These are phyloP conservation scores for Seriola dumerili DNA, from an alignment of 2,113 vertebrate species.

Conservation along the genomic window DNA sequence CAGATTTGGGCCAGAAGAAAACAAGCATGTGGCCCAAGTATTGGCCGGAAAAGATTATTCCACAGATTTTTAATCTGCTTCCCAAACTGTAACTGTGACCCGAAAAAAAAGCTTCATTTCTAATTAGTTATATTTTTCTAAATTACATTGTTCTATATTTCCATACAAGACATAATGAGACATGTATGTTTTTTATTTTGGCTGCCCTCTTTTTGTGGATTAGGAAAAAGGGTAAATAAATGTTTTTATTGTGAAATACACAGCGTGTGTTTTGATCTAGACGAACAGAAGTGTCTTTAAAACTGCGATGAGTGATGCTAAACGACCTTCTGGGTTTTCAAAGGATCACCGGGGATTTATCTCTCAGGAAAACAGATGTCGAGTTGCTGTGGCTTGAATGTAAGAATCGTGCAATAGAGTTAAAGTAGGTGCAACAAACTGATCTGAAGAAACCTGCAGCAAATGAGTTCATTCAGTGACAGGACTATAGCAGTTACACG, in stretches of 20 bases:
- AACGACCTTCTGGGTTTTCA: neutral
- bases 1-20: no score
- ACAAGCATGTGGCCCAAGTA: no score
- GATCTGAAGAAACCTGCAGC: neutral
- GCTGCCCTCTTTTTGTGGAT: no score
- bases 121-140: no score
- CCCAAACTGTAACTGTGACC: no score
- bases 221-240: no score
- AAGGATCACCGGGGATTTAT: conserved; percentile 2
- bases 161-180: no score
- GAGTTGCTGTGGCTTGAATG: conserved; percentile 1
- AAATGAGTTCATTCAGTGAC: neutral
- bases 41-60: no score
- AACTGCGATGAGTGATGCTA: neutral
- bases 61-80: no score
- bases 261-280: neutral
- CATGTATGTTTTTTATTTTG: no score
- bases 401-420: neutral
- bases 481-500: neutral
- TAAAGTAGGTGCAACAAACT: neutral
- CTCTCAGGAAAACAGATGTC: conserved; percentile 5
- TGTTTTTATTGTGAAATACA: neutral
- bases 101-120: no score
- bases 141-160: no score
- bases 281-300: neutral